Conservation (phyloP, 2,113 vertebrate species). For the Corynorhinus townsendii region DNA sequence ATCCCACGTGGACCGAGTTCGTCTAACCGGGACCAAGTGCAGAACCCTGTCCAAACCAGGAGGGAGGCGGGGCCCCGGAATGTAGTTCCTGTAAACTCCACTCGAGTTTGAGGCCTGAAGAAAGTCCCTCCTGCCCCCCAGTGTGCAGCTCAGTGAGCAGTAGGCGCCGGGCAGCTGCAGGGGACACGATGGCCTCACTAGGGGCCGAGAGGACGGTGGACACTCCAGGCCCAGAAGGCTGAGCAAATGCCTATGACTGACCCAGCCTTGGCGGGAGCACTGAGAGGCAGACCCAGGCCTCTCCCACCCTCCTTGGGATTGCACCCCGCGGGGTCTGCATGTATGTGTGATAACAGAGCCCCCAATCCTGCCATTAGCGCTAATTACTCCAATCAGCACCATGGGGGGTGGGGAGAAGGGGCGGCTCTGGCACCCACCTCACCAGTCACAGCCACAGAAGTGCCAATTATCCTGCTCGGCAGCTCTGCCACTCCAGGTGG, state of each 20-base stretch:
- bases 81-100: background rate
- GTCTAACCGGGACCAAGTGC: background rate
- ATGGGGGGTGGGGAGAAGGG: background rate
- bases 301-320: background rate
- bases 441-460: conserved; percentile 61
- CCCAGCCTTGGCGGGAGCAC: rapidly evolving
- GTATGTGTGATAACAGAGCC: conserved; percentile 1
- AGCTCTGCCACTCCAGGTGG: conserved; percentile 30
- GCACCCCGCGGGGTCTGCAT: background rate
- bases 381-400: conserved; percentile 62
- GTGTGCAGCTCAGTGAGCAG: background rate
- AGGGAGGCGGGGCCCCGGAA: rapidly evolving
- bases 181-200: background rate
- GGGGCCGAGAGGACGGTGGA: rapidly evolving
- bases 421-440: background rate
- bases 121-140: background rate
- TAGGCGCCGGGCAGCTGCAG: background rate
- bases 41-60: background rate
- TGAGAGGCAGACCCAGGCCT: background rate
- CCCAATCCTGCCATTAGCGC: conserved; percentile 65
- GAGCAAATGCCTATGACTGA: background rate
- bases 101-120: background rate
- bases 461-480: conserved; percentile 45
- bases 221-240: background rate
- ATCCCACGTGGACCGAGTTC: background rate